Base-by-base conservation (phyloP, 1,140 invertebrate genomes). In the Drosophila seguyi region DNA sequence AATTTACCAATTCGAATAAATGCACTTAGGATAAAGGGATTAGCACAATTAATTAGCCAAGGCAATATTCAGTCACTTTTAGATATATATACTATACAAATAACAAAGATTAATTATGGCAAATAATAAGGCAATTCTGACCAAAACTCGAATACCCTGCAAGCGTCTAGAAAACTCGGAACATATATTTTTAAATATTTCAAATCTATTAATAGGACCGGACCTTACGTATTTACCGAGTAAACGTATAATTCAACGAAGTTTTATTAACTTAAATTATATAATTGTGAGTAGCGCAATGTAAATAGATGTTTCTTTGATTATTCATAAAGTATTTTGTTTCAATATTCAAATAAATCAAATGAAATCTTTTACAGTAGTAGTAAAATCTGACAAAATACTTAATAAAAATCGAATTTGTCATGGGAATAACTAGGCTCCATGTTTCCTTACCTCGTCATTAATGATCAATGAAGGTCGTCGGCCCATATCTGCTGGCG, bases 391-490 rank as follows among this genome's bases (percentile, higher is more conserved):
- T 8, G 14, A 25, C 44, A 29, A 48, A 29, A 29, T 29, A 29
- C 47, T 10, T 6, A 27, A 29, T 11, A 36, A 36, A 14, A 22
- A 11, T 25, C 31, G 13, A 20, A 34, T 20, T 34, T 20, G 11
- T 18, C 0, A 34, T 14, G 6, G 14, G 18, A 16, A 34, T 1
- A 53, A 16, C 0, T 10, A 1, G 1, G 1, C 38, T 38, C 4
- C 16, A 27, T 6, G 5, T 16, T 22, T 25, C 1, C 36, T 94
- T 95, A 98, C 98, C 96, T 98, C 97, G 93, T 98, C 97, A 93
- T 97, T 97, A 92, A 98, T 98, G 84, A 98, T 97, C 73, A 98
- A 94, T 83, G 97, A 97, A 68, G 97, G 96, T 80, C 97, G 95
- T 81, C 97, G 95, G 79, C 96, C 96, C 93, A 95, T 96, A 92